Evolutionary conservation across 2,888 invertebrate genomes (phyloP).

Genomic region (Orchesella flavescens): DNA sequence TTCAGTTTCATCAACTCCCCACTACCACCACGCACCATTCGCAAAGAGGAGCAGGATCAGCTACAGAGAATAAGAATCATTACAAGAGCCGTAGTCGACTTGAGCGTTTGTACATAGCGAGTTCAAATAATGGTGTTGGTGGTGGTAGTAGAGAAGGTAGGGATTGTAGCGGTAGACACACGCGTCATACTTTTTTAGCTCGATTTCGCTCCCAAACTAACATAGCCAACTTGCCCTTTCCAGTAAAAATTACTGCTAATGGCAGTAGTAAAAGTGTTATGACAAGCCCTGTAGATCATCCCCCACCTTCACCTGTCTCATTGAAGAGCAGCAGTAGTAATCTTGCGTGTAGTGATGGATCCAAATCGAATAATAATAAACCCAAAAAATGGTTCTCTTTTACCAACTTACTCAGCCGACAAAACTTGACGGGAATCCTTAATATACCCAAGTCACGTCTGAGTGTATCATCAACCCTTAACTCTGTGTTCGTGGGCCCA

Average conservation of each 20-base stretch:
- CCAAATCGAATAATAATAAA: conserved; percentile 33
- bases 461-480: conserved; percentile 71
- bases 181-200: conserved; percentile 63
- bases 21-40: conserved; percentile 26
- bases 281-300: conserved; percentile 66
- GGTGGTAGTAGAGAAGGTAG: conserved; percentile 24
- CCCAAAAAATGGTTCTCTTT: conserved; percentile 72
- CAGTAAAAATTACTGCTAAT: conserved; percentile 57
- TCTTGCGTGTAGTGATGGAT: conserved; percentile 27
- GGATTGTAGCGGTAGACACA: conserved; percentile 37
- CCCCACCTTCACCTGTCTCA: conserved; percentile 58
- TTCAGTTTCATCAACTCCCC: conserved; percentile 65
- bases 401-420: conserved; percentile 70
- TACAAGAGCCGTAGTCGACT: conserved; percentile 37
- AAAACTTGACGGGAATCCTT: conserved; percentile 68
- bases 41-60: conserved; percentile 18
- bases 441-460: conserved; percentile 69
- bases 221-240: conserved; percentile 52
- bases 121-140: conserved; percentile 11
- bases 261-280: conserved; percentile 67
- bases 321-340: conserved; percentile 53
- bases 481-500: conserved; percentile 68
- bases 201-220: conserved; percentile 68
- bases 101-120: conserved; percentile 50
- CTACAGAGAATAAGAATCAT: conserved; percentile 24